These are phyloP conservation scores for Nibea coibor DNA, from an alignment of 2,113 vertebrate species.

Conservation along the genomic window DNA sequence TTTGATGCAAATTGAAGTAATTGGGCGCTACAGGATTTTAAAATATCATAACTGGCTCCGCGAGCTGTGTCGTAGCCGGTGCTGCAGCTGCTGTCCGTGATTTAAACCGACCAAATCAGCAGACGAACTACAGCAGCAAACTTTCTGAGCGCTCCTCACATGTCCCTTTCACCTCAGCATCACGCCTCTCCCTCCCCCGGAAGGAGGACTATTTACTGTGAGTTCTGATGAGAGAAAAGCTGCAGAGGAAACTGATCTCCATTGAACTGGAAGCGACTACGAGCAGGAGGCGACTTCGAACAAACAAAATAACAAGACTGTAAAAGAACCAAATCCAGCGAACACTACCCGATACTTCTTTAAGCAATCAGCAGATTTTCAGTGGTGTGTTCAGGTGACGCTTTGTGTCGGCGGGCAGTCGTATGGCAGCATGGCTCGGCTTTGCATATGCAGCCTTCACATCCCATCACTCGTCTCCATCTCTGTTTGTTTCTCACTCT, in stretches of 20 bases:
- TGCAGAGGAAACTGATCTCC: background rate
- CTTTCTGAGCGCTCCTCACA: background rate
- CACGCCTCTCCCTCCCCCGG: background rate
- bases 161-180: conserved; percentile 8
- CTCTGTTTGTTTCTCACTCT: conserved; percentile 12
- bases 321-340: background rate
- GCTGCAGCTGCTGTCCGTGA: background rate
- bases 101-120: background rate
- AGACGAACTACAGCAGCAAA: background rate
- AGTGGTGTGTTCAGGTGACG: conserved; percentile 11
- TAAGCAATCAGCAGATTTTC: conserved; percentile 9
- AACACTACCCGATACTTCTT: conserved; percentile 8
- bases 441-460: conserved; percentile 54
- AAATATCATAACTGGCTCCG: background rate
- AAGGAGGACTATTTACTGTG: background rate
- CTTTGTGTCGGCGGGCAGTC: conserved; percentile 15
- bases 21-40: background rate
- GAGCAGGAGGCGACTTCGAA: background rate
- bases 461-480: conserved; percentile 22
- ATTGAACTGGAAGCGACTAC: background rate
- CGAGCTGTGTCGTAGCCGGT: background rate
- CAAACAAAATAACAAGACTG: conserved; percentile 14
- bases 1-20: background rate
- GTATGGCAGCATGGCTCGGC: conserved; percentile 37
- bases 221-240: background rate